phyloP scores from a whole-genome alignment of 2,113 vertebrate genomes.

The Micromys minutus region DNA sequence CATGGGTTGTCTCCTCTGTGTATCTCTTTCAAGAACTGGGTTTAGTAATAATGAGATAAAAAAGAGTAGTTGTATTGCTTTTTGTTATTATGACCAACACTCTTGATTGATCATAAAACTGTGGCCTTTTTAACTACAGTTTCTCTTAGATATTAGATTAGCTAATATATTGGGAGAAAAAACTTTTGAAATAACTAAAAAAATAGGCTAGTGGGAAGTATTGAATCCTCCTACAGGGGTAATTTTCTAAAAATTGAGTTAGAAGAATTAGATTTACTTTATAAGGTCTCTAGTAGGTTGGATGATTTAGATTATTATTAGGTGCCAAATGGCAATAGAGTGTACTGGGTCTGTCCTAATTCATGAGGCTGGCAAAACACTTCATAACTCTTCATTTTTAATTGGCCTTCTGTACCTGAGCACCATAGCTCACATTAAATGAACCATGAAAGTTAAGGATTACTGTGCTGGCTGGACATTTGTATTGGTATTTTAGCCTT shows the following conservation, averaged over 20 bases:
- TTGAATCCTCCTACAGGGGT: conserved; percentile 4
- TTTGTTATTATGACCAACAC: not conserved
- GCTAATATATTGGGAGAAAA: conserved; percentile 42
- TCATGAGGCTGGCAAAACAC: conserved; percentile 56
- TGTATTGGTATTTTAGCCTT: conserved; percentile 31
- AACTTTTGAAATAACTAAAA: conserved; percentile 35
- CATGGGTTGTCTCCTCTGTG: not conserved
- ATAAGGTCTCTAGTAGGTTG: not conserved
- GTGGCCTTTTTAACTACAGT: not conserved
- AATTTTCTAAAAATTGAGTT: conserved; percentile 47
- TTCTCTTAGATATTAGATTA: conserved; percentile 36
- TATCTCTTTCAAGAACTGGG: not conserved
- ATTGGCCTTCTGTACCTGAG: conserved; percentile 45
- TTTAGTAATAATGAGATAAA: not conserved
- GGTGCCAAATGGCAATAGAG: conserved; percentile 6
- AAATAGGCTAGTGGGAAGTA: not conserved
- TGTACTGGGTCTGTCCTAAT: conserved; percentile 18
- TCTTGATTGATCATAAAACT: conserved; percentile 26
- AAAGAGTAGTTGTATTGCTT: not conserved
- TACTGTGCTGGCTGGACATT: conserved; percentile 40
- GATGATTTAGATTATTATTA: conserved; percentile 64
- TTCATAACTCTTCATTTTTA: conserved; percentile 66
- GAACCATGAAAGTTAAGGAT: conserved; percentile 51
- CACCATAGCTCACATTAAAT: conserved; percentile 63
- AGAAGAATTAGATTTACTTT: conserved; percentile 56